phyloP scores from a whole-genome alignment of 1,140 invertebrate genomes.

The Acarapis woodi region DNA sequence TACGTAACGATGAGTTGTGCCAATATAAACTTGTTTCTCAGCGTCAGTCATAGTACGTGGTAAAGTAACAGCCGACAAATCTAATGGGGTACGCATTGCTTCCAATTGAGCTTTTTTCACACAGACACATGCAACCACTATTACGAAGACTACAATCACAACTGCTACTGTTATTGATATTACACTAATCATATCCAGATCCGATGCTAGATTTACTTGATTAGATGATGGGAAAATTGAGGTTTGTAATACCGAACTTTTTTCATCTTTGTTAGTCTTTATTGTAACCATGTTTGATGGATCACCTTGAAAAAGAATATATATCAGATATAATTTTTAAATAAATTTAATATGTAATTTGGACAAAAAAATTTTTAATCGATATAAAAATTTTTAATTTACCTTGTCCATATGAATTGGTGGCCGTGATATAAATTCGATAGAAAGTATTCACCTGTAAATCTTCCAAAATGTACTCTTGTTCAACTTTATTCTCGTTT shows the following conservation, averaged over 20 bases:
- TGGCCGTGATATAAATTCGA: conserved; percentile 12
- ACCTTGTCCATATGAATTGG: conserved; percentile 12
- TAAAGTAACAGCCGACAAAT: neutral
- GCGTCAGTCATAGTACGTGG: too few species aligned
- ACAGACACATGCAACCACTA: conserved; percentile 1
- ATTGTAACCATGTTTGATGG: neutral
- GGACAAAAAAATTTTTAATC: too few species aligned
- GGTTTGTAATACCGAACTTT: neutral
- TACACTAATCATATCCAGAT: neutral
- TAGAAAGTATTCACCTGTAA: conserved; percentile 7
- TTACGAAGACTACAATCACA: conserved; percentile 1
- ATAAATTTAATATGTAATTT: conserved; percentile 5
- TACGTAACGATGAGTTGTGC: conserved; percentile 6
- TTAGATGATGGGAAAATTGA: too few species aligned
- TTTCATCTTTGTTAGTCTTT: too few species aligned
- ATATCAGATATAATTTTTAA: neutral
- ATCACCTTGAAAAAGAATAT: neutral
- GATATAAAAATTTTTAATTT: too few species aligned
- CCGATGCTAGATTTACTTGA: too few species aligned
- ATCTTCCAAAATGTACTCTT: neutral
- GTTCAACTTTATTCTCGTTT: neutral
- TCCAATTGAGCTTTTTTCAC: conserved; percentile 1
- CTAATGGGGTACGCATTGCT: neutral
- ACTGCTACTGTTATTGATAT: neutral
- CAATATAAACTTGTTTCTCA: too few species aligned